Percentiles rank a stretch among this genome's conserved stretches.
These are phyloP conservation scores for Aphodius sticticus DNA, from an alignment of 2,888 invertebrate species.

Conservation along the genomic window DNA sequence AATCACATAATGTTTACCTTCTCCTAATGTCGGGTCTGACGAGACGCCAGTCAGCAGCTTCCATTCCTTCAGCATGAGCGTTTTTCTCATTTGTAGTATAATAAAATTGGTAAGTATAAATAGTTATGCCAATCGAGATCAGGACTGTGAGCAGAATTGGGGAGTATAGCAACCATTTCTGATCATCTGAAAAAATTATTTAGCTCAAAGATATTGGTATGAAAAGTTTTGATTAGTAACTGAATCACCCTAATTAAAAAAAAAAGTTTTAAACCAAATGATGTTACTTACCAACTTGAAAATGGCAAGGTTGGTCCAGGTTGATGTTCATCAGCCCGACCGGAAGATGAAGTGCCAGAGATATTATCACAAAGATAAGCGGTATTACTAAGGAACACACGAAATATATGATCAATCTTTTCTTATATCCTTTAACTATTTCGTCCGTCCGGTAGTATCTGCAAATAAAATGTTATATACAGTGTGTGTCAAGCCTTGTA, in stretches of 20 bases:
- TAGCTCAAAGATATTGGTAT: slow-evolving; percentile 28
- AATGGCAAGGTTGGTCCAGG: slow-evolving; percentile 45
- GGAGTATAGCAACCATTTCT: slow-evolving; percentile 32
- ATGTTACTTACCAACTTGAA: slow-evolving; percentile 47
- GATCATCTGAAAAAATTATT: slow-evolving; percentile 24
- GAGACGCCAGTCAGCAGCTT: slow-evolving; percentile 17
- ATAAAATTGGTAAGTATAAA: slow-evolving; percentile 14
- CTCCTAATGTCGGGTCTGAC: slow-evolving; percentile 12
- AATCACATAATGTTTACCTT: slow-evolving; percentile 1
- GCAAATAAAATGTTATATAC: slow-evolving; percentile 7
- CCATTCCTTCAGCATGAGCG: neutral
- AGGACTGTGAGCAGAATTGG: slow-evolving; percentile 25
- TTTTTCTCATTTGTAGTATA: neutral
- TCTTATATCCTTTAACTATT: slow-evolving; percentile 22
- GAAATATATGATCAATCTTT: slow-evolving; percentile 38
- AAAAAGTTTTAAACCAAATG: neutral
- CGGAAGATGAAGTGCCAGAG: slow-evolving; percentile 44
- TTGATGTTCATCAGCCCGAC: slow-evolving; percentile 49
- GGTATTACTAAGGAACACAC: slow-evolving; percentile 41
- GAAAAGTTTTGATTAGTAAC: slow-evolving; percentile 19
- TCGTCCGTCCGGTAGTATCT: slow-evolving; percentile 25
- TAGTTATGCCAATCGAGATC: slow-evolving; percentile 15
- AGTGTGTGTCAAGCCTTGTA: neutral
- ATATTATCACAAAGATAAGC: slow-evolving; percentile 43
- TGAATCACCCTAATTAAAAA: too few species aligned